A percentile compares a stretch with the other conserved stretches of the same genome.
These are phyloP conservation scores for Glossophaga mutica DNA, from an alignment of 2,797 vertebrate genomes.

Conservation along the genomic window DNA sequence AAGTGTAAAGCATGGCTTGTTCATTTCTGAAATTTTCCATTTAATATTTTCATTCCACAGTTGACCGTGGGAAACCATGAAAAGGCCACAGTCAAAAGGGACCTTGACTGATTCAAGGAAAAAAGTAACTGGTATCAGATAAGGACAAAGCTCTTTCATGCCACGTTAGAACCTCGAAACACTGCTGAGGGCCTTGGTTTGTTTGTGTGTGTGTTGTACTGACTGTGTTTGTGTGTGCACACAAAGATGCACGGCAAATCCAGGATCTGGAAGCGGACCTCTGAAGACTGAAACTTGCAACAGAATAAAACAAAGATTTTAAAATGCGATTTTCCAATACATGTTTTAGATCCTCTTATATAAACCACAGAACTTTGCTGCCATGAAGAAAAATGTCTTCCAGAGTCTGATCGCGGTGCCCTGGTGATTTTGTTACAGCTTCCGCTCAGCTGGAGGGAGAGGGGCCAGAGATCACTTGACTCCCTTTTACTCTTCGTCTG, in stretches of 20 bases:
- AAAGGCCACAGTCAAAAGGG: not conserved
- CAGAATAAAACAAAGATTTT: not conserved
- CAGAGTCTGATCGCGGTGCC: not conserved
- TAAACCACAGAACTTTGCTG: not conserved
- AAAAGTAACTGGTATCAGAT: not conserved
- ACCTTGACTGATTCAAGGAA: not conserved
- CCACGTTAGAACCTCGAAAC: not conserved
- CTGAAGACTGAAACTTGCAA: not conserved
- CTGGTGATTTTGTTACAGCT: not conserved
- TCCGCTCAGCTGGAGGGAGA: not conserved
- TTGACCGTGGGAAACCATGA: not conserved
- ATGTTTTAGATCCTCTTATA: not conserved
- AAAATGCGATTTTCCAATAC: not conserved
- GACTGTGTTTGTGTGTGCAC: not conserved
- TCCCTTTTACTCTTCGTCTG: accelerated
- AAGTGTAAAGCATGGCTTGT: not conserved
- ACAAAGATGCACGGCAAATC: not conserved
- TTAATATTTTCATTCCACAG: not conserved
- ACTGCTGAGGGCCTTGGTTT: not conserved
- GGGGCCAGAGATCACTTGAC: accelerated
- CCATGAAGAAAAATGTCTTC: not conserved
- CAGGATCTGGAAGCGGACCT: not conserved
- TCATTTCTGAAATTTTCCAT: not conserved
- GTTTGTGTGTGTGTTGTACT: too few relatives aligned
- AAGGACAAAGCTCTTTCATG: not conserved